Evolutionary conservation across 2,797 vertebrate species (phyloP).

Genomic region (Cephalopachus bancanus): DNA sequence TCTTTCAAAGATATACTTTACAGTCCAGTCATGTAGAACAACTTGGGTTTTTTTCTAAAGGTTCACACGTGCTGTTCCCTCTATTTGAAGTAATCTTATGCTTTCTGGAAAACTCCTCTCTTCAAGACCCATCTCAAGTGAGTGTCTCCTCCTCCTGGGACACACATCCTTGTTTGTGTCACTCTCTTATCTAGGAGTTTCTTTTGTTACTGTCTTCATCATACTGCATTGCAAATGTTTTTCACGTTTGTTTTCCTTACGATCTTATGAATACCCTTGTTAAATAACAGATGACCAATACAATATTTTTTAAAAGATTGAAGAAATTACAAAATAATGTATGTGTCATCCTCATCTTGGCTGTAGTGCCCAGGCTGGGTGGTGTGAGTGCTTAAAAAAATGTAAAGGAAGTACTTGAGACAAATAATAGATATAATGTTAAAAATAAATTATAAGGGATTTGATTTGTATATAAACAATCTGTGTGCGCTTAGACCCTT

Average conservation of each 20-base stretch:
- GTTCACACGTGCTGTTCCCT: not conserved
- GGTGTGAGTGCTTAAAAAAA: not conserved
- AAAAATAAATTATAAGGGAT: slow-evolving; percentile 42
- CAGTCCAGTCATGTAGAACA: not conserved
- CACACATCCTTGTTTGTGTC: not conserved
- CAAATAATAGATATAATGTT: slow-evolving; percentile 44
- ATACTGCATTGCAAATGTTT: not conserved
- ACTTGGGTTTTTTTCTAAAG: not conserved
- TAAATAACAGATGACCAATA: slow-evolving; percentile 10
- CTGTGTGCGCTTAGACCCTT: not conserved
- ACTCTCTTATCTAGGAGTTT: not conserved
- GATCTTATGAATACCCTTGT: not conserved
- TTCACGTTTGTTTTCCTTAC: slow-evolving; percentile 25
- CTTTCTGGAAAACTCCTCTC: slow-evolving; percentile 14
- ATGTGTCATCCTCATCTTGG: slow-evolving; percentile 40
- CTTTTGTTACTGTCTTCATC: not conserved
- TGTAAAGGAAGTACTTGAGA: slow-evolving; percentile 41
- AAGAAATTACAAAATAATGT: slow-evolving; percentile 55
- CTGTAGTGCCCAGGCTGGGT: not conserved
- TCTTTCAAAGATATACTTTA: not conserved
- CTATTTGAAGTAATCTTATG: not conserved
- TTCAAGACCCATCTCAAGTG: too few relatives aligned
- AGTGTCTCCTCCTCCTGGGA: too few relatives aligned
- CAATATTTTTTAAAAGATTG: slow-evolving; percentile 15
- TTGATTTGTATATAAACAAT: slow-evolving; percentile 27